Conservation (phyloP, 2,113 vertebrate genomes). For the Pogonocichla stellata region DNA sequence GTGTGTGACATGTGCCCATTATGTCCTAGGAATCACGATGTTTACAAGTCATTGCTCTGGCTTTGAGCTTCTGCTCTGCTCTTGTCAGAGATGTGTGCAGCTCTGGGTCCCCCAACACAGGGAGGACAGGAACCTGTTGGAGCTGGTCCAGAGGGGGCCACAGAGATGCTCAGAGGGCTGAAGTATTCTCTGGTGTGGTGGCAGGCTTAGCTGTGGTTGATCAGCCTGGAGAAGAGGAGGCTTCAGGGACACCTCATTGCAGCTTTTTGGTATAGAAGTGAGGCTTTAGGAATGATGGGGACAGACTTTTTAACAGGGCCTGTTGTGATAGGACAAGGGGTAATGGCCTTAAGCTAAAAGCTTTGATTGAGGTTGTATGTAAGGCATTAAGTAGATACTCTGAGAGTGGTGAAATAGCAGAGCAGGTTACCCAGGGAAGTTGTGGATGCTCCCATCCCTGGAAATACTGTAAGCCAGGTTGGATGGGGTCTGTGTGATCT, state of each 20-base stretch:
- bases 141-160: accelerated
- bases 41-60: neutral
- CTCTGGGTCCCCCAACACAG: neutral
- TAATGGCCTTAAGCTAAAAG: neutral
- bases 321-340: neutral
- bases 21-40: accelerated
- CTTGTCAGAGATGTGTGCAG: neutral
- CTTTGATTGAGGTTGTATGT: neutral
- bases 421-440: neutral
- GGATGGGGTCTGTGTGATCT: neutral
- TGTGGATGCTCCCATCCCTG: neutral
- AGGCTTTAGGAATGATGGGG: accelerated
- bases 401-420: neutral
- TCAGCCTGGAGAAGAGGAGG: neutral
- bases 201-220: neutral
- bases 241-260: neutral
- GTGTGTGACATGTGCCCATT: neutral
- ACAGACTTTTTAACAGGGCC: neutral
- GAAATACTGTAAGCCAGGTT: neutral
- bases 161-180: neutral
- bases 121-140: neutral
- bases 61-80: neutral
- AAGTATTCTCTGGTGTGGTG: too few relatives aligned
- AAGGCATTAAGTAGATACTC: neutral
- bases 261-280: neutral